phyloP scores from a whole-genome alignment of 1,140 invertebrate genomes.

The Carcinoscorpius rotundicauda region DNA sequence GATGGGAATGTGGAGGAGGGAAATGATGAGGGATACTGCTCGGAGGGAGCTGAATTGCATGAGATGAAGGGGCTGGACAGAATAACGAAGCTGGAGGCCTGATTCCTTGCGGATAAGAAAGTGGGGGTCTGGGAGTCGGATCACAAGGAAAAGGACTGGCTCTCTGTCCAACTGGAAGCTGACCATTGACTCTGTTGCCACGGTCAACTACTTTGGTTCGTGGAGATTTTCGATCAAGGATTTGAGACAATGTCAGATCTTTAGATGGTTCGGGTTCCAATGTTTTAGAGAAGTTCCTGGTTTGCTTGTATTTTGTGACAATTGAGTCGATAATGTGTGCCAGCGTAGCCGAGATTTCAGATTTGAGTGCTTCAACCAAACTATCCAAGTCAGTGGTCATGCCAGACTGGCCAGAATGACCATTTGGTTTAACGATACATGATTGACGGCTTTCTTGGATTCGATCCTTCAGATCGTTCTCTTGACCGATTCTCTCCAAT shows the following conservation, averaged over 20 bases:
- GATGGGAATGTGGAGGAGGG: neutral
- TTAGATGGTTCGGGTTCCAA: constrained; percentile 32
- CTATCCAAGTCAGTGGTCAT: constrained; percentile 56
- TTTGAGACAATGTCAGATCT: constrained; percentile 41
- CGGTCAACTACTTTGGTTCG: constrained; percentile 62
- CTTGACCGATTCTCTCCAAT: too few relatives aligned
- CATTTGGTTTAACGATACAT: constrained; percentile 18
- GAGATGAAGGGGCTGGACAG: neutral
- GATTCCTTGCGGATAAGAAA: neutral
- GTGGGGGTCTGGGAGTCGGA: too few relatives aligned
- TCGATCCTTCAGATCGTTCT: neutral
- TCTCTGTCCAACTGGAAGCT: neutral
- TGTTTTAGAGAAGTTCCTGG: too few relatives aligned
- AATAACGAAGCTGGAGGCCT: neutral
- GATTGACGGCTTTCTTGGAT: constrained; percentile 9
- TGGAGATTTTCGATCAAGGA: constrained; percentile 69
- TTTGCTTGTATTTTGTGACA: constrained; percentile 64
- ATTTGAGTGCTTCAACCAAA: constrained; percentile 74
- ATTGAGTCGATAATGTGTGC: constrained; percentile 78
- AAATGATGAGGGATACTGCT: neutral
- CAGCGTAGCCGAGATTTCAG: constrained; percentile 70
- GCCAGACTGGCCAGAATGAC: constrained; percentile 11
- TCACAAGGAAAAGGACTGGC: neutral
- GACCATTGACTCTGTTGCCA: constrained; percentile 34
- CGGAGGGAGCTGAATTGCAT: neutral